Conservation (phyloP, 2,113 vertebrate genomes). For the Symphodus melops region DNA sequence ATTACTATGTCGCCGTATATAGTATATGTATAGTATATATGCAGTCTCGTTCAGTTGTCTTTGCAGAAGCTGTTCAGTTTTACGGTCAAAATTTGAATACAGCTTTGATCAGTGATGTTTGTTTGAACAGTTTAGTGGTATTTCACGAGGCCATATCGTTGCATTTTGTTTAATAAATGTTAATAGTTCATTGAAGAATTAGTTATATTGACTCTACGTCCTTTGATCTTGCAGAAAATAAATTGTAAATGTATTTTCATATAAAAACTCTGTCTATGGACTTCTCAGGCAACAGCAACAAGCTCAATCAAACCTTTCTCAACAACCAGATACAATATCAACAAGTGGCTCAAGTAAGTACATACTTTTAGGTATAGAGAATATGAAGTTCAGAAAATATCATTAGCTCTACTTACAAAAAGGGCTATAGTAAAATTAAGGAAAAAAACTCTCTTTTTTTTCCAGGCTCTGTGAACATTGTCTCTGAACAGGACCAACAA, state of each 20-base stretch:
- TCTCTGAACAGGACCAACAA: constrained; percentile 69
- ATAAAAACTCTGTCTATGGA: constrained; percentile 13
- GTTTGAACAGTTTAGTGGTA: too few relatives aligned
- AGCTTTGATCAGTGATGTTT: background rate
- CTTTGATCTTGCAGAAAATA: background rate
- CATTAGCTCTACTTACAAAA: background rate
- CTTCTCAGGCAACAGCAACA: constrained; percentile 79
- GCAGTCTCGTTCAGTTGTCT: background rate
- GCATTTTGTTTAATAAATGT: background rate
- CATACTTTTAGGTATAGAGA: background rate
- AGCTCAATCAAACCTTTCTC: constrained; percentile 67
- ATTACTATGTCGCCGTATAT: background rate
- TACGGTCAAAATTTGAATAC: background rate
- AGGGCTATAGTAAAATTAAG: too few relatives aligned
- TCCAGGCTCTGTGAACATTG: constrained; percentile 55
- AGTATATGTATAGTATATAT: too few relatives aligned
- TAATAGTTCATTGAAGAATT: background rate
- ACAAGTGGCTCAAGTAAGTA: constrained; percentile 61
- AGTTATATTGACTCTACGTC: background rate
- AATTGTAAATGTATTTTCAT: background rate
- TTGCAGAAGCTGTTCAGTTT: background rate
- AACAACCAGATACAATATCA: constrained; percentile 63
- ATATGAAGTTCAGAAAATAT: background rate
- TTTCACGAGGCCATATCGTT: background rate
- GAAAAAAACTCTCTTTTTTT: background rate